Conservation (phyloP, 2,113 vertebrate genomes). For the Corydoras maculifer region DNA sequence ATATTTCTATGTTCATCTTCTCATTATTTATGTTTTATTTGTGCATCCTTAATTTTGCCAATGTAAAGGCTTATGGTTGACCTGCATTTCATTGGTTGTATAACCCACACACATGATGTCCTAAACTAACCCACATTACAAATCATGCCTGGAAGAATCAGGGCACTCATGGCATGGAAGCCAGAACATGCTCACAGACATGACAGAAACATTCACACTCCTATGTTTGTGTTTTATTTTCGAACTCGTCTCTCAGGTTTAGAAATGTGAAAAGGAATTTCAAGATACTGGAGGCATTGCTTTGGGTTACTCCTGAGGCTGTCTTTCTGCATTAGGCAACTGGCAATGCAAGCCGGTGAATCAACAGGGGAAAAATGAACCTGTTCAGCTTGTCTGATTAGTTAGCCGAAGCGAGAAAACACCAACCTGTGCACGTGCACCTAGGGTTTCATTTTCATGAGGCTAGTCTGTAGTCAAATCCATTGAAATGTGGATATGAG, state of each 20-base stretch:
- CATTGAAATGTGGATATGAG: neutral
- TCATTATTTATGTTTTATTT: neutral
- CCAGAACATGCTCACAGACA: neutral
- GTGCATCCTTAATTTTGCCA: neutral
- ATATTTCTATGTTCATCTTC: no score
- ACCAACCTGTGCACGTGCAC: constrained; percentile 2
- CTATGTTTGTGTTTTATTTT: constrained; percentile 4
- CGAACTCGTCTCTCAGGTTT: constrained; percentile 33
- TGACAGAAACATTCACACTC: constrained; percentile 5
- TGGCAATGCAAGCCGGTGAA: neutral
- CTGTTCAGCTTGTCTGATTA: constrained; percentile 28
- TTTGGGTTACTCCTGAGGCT: neutral
- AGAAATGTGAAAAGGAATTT: constrained; percentile 4
- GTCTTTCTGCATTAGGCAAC: neutral
- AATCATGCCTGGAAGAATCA: no score
- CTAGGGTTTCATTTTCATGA: constrained; percentile 16
- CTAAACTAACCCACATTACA: constrained; percentile 7
- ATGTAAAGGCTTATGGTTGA: neutral
- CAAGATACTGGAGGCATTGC: neutral
- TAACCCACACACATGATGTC: constrained; percentile 16
- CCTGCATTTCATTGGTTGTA: constrained; percentile 13
- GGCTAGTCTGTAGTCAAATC: constrained; percentile 2
- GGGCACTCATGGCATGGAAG: neutral
- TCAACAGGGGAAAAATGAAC: constrained; percentile 12
- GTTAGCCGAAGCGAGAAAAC: neutral